These are phyloP conservation scores for Pentalonia nigronervosa DNA, from an alignment of 1,140 invertebrate genomes.

Conservation along the genomic window DNA sequence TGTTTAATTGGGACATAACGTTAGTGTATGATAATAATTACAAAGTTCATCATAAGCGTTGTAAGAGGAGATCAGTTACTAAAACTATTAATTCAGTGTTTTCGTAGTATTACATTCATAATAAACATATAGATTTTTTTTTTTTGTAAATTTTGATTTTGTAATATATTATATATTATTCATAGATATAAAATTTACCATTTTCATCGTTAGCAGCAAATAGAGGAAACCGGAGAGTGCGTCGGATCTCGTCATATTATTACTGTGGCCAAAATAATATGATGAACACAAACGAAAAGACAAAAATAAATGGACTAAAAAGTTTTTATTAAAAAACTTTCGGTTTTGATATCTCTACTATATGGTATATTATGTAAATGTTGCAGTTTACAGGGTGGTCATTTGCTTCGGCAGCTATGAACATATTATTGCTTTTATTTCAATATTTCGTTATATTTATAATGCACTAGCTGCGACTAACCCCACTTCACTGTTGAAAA, in stretches of 20 bases:
- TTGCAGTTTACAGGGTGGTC: background rate
- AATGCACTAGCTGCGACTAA: background rate
- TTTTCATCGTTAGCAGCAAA: background rate
- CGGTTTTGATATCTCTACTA: background rate
- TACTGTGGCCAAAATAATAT: background rate
- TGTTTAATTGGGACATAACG: background rate
- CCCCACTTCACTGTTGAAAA: background rate
- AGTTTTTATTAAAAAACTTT: constrained; percentile 54
- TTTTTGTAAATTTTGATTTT: background rate
- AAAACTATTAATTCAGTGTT: background rate
- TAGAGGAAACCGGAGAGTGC: background rate
- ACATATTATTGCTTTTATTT: background rate
- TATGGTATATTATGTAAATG: background rate
- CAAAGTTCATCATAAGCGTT: background rate
- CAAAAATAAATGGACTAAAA: constrained; percentile 37
- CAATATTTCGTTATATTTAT: background rate
- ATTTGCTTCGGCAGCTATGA: background rate
- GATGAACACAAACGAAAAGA: background rate
- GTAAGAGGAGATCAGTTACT: background rate
- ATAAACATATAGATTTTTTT: background rate
- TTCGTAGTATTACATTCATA: background rate
- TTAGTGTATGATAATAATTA: background rate
- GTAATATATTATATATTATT: too few species aligned
- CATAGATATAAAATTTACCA: background rate
- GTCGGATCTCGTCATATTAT: background rate